Percentiles rank a stretch among this genome's conserved stretches.
These are phyloP conservation scores for Bambusicola thoracicus DNA, from an alignment of 2,113 vertebrate genomes.

Conservation along the genomic window DNA sequence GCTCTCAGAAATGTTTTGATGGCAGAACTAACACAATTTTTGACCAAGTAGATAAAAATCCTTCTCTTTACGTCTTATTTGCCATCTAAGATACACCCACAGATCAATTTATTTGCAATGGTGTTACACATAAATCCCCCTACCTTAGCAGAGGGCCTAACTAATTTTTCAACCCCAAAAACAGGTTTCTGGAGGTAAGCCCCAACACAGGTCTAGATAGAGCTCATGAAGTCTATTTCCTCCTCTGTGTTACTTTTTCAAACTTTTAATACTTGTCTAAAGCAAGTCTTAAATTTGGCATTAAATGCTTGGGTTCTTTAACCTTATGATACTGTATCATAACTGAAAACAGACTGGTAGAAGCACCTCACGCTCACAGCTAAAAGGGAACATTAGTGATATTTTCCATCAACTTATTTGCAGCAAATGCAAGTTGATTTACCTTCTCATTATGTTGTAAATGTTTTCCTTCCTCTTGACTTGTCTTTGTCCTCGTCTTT, in stretches of 20 bases:
- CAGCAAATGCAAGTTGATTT: slow-evolving; percentile 67
- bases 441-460: slow-evolving; percentile 65
- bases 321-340: not conserved
- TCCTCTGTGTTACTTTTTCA: not conserved
- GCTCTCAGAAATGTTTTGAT: not conserved
- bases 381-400: slow-evolving; percentile 44
- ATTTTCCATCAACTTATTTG: slow-evolving; percentile 57
- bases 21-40: not conserved
- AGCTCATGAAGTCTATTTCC: not conserved
- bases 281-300: not conserved
- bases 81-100: not conserved
- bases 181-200: not conserved
- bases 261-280: not conserved
- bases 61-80: not conserved
- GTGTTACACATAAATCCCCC: fast-evolving
- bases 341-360: not conserved
- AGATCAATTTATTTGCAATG: not conserved
- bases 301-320: not conserved
- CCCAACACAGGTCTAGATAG: not conserved
- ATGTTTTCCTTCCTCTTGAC: slow-evolving; percentile 57
- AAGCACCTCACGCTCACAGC: slow-evolving; percentile 29
- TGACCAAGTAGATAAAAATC: not conserved
- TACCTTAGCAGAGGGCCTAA: not conserved
- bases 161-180: not conserved
- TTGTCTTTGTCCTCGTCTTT: slow-evolving; percentile 68